phyloP scores from a whole-genome alignment of 1,140 invertebrate genomes.

The Grapholita molesta region DNA sequence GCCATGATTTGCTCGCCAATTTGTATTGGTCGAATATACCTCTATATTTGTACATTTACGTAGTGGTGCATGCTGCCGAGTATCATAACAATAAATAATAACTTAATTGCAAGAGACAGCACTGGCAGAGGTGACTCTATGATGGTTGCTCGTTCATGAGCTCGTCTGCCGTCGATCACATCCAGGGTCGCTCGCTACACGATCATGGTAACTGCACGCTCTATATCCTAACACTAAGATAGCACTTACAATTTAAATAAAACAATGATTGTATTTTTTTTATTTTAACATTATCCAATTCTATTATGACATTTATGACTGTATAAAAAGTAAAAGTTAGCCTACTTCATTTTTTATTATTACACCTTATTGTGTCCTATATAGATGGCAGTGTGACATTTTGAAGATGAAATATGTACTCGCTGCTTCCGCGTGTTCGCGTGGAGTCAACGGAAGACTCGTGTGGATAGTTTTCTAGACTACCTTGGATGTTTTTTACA shows the following conservation, averaged over 20 bases:
- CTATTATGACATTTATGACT: no score
- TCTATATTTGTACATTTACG: no score
- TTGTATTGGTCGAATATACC: no score
- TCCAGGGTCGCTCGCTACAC: slow-evolving; percentile 38
- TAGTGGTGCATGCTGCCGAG: no score
- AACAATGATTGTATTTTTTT: background rate
- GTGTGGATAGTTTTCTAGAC: background rate
- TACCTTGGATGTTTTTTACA: background rate
- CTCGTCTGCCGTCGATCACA: slow-evolving; percentile 13
- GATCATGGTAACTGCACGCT: slow-evolving; percentile 25
- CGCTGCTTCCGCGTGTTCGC: background rate
- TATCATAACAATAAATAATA: background rate
- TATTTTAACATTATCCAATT: no score
- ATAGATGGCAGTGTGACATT: background rate
- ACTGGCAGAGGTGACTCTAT: background rate
- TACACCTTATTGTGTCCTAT: background rate
- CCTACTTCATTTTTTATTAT: background rate
- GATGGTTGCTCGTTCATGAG: background rate
- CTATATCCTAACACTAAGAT: slow-evolving; percentile 30
- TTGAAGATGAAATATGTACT: slow-evolving; percentile 2
- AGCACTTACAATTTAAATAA: slow-evolving; percentile 15
- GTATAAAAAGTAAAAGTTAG: no score
- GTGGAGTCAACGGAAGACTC: background rate
- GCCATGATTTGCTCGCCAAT: no score
- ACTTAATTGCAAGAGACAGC: background rate